Conservation (phyloP, 2,113 vertebrate species). For the Tretioscincus oriximinensis region DNA sequence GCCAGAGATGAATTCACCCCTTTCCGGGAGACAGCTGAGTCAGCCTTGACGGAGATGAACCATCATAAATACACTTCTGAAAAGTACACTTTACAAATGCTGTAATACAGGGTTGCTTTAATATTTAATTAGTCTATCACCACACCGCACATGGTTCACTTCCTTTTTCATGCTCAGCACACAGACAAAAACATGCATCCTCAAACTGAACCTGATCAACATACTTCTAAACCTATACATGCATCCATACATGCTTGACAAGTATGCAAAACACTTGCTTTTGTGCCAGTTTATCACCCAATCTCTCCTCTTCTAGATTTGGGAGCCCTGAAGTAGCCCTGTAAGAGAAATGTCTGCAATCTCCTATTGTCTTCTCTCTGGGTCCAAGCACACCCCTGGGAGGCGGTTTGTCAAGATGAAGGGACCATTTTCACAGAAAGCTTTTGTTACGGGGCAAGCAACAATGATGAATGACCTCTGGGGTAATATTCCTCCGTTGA, state of each 20-base stretch:
- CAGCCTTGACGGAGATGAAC: conserved; percentile 21
- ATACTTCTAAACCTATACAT: neutral
- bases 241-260: neutral
- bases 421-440: conserved; percentile 9
- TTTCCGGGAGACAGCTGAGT: conserved; percentile 36
- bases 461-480: neutral
- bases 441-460: neutral
- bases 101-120: conserved; percentile 25
- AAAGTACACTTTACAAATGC: conserved; percentile 25
- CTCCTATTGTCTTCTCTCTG: neutral
- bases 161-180: neutral
- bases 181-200: neutral
- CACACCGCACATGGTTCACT: conserved; percentile 12
- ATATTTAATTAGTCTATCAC: conserved; percentile 24
- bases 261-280: conserved; percentile 12
- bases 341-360: neutral
- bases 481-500: neutral
- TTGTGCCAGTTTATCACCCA: neutral
- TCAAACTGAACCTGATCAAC: neutral
- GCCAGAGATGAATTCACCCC: conserved; percentile 27
- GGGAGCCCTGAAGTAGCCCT: neutral
- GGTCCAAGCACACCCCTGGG: conserved; percentile 16
- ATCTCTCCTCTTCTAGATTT: conserved; percentile 6
- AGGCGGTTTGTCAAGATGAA: conserved; percentile 2
- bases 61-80: conserved; percentile 31